A percentile compares a stretch with the other conserved stretches of the same genome.
phyloP scores from a whole-genome alignment of 2,797 vertebrate species.

The Tenualosa thibaudeaui region DNA sequence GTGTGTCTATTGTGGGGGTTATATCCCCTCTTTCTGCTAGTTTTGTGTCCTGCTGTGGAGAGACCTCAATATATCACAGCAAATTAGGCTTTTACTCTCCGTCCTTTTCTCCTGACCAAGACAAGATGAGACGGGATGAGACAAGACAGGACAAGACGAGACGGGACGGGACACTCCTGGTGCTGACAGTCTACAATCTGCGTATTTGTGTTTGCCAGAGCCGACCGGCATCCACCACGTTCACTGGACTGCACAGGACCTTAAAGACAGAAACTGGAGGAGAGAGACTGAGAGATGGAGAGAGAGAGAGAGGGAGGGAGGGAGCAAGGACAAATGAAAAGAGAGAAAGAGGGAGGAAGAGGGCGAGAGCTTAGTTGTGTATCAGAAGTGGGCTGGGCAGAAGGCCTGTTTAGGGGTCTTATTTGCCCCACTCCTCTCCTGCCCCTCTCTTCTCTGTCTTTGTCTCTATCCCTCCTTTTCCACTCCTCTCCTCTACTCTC shows the following conservation, averaged over 20 bases:
- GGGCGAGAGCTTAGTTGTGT: no score
- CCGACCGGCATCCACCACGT: slow-evolving; percentile 46
- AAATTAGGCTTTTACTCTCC: slow-evolving; percentile 54
- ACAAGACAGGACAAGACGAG: no score
- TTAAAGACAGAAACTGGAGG: background rate
- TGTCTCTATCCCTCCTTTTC: background rate
- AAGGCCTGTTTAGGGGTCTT: background rate
- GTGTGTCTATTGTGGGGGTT: background rate
- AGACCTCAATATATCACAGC: slow-evolving; percentile 54
- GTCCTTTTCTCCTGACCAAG: background rate
- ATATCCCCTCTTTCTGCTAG: slow-evolving; percentile 37
- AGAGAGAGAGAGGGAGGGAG: slow-evolving; percentile 1
- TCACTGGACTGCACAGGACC: background rate
- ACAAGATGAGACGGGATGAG: no score
- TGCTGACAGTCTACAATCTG: slow-evolving; percentile 25
- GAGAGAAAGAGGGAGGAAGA: background rate
- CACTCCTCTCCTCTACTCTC: background rate
- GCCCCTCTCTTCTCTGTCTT: background rate
- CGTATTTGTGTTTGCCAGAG: slow-evolving; percentile 44
- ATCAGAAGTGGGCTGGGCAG: background rate
- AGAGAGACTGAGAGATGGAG: background rate
- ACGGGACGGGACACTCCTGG: background rate
- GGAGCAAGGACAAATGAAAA: no score
- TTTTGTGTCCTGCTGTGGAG: slow-evolving; percentile 54
- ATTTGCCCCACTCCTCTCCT: background rate